phyloP scores from a whole-genome alignment of 2,797 vertebrate genomes.

The Champsocephalus gunnari region DNA sequence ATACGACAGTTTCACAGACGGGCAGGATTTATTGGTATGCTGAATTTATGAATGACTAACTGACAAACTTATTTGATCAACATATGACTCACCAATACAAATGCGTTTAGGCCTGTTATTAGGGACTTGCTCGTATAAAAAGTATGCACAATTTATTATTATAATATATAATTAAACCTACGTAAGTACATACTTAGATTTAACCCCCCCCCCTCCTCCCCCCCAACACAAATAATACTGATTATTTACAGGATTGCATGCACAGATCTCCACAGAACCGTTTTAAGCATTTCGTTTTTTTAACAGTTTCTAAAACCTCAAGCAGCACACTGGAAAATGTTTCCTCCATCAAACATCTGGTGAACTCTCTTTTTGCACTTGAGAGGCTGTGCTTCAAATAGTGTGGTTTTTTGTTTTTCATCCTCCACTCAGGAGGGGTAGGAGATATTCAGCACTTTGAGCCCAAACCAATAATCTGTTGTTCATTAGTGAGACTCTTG shows the following conservation, averaged over 20 bases:
- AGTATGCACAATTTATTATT: not conserved
- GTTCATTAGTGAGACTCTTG: constrained; percentile 79
- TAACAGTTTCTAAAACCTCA: constrained; percentile 28
- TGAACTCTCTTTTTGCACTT: constrained; percentile 70
- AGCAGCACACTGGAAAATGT: constrained; percentile 52
- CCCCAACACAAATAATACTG: too few relatives aligned
- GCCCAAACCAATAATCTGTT: constrained; percentile 81
- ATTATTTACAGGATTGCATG: too few relatives aligned
- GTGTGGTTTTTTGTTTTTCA: constrained; percentile 69
- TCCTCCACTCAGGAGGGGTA: constrained; percentile 61
- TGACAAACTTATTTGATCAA: not conserved
- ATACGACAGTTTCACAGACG: not conserved
- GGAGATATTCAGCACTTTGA: constrained; percentile 60
- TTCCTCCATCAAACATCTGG: constrained; percentile 67
- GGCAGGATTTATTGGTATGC: not conserved
- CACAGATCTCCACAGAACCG: not conserved
- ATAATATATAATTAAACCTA: too few relatives aligned
- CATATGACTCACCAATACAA: not conserved
- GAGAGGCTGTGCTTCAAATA: constrained; percentile 61
- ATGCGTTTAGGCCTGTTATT: too few relatives aligned
- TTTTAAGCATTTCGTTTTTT: not conserved
- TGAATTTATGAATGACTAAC: constrained; percentile 21
- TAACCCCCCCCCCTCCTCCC: too few relatives aligned
- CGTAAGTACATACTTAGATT: too few relatives aligned
- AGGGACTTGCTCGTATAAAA: not conserved